Evolutionary conservation across 2,797 vertebrate species (phyloP).

Genomic region (Phrynocephalus forsythii): DNA sequence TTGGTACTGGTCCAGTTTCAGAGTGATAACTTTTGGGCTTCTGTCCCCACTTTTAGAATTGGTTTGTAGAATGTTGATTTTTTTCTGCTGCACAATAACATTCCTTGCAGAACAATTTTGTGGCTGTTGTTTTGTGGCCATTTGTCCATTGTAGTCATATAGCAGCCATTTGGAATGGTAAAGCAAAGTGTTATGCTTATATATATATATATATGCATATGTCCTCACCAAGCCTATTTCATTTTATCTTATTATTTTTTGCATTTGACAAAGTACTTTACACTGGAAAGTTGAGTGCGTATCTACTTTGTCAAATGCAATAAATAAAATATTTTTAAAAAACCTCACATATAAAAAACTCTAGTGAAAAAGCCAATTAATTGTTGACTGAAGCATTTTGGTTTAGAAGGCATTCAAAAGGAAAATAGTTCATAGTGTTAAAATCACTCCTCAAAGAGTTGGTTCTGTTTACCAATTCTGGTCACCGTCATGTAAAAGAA

Average conservation of each 20-base stretch:
- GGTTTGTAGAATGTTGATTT: too few species aligned
- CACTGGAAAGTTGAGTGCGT: conserved; percentile 55
- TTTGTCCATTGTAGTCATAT: conserved; percentile 56
- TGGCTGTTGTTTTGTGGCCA: conserved; percentile 38
- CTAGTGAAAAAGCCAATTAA: conserved; percentile 73
- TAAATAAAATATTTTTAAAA: background rate
- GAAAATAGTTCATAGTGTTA: conserved; percentile 71
- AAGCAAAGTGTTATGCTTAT: too few species aligned
- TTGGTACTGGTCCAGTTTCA: too few species aligned
- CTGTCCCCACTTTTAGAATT: too few species aligned
- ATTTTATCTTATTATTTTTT: too few species aligned
- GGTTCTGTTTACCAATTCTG: conserved; percentile 69
- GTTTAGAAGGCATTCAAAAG: conserved; percentile 76
- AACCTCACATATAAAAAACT: conserved; percentile 44
- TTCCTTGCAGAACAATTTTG: conserved; percentile 57
- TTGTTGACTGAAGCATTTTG: conserved; percentile 71
- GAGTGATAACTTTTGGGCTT: too few species aligned
- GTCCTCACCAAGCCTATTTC: too few species aligned
- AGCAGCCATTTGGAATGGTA: conserved; percentile 69
- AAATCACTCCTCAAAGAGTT: conserved; percentile 74
- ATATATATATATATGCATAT: too few species aligned
- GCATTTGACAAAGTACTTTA: too few species aligned
- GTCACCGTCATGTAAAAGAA: conserved; percentile 68
- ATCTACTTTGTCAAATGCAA: conserved; percentile 67
- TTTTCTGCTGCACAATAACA: conserved; percentile 15